These are phyloP conservation scores for Lepidotrigona ventralis DNA, from an alignment of 1,140 invertebrate species.

Conservation along the genomic window DNA sequence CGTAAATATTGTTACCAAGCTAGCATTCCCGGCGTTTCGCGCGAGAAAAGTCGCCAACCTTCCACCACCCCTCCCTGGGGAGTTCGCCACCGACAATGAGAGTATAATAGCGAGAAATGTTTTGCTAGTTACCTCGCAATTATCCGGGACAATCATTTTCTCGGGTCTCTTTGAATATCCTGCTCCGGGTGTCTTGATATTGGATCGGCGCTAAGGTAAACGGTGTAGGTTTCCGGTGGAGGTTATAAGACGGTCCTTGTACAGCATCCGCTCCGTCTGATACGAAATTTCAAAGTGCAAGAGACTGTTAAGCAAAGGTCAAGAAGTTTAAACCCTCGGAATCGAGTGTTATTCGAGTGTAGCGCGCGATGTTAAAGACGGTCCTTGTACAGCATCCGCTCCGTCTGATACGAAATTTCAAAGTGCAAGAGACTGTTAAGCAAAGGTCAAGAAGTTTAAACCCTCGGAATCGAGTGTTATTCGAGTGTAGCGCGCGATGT, in stretches of 20 bases:
- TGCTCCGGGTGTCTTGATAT: background rate
- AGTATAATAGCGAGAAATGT: conserved; percentile 9
- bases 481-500: background rate
- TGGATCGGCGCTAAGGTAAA: background rate
- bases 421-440: background rate
- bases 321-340: background rate
- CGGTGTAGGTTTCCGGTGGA: background rate
- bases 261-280: too few species aligned
- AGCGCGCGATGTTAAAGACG: background rate
- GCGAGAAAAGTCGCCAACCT: background rate
- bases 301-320: background rate
- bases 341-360: conserved; percentile 9
- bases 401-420: background rate
- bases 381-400: background rate
- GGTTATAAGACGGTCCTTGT: background rate
- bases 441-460: conserved; percentile 7
- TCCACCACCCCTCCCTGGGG: background rate
- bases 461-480: background rate
- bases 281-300: background rate
- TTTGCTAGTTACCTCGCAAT: conserved; percentile 23
- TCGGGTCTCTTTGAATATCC: conserved; percentile 5
- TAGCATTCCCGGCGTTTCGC: background rate
- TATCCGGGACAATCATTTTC: conserved; percentile 4
- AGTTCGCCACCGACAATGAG: background rate
- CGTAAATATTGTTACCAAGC: conserved; percentile 20